Percentiles rank a stretch among this genome's conserved stretches.
Conservation (phyloP, 2,888 invertebrate genomes). For the Odontothrips loti region DNA sequence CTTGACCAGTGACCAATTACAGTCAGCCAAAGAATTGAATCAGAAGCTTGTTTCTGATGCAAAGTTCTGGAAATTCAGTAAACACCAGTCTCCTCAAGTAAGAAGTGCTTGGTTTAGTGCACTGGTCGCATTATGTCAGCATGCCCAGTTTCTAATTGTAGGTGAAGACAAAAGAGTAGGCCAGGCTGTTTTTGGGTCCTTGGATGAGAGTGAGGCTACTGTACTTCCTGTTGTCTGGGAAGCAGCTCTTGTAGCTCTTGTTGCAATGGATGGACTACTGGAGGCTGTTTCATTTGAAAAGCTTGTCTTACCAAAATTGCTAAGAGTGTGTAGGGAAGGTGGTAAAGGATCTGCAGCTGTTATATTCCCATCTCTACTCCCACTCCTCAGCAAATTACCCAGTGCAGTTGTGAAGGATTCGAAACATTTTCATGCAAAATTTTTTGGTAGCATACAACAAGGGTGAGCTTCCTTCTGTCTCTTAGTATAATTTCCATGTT, state of each 20-base stretch:
- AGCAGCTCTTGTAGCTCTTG: conserved; percentile 59
- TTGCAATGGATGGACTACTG: conserved; percentile 52
- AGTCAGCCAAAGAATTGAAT: conserved; percentile 54
- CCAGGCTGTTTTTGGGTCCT: conserved; percentile 56
- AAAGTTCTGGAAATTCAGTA: conserved; percentile 70
- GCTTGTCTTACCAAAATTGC: conserved; percentile 67
- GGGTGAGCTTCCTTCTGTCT: conserved; percentile 53
- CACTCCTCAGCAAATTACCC: conserved; percentile 68
- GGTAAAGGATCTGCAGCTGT: conserved; percentile 72
- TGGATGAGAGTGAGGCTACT: conserved; percentile 65
- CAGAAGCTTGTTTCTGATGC: conserved; percentile 53
- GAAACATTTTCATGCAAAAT: conserved; percentile 57
- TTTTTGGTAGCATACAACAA: conserved; percentile 63
- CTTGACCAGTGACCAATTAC: conserved; percentile 51
- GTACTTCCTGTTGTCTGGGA: conserved; percentile 71
- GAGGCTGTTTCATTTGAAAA: conserved; percentile 63
- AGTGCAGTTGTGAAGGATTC: conserved; percentile 48
- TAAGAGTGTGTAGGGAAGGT: conserved; percentile 60
- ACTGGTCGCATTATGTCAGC: conserved; percentile 56
- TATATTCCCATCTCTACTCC: conserved; percentile 69
- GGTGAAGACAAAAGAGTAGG: conserved; percentile 55
- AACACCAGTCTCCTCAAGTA: conserved; percentile 50
- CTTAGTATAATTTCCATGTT: conserved; percentile 14
- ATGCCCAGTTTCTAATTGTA: conserved; percentile 52
- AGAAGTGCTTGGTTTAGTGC: conserved; percentile 59